These are phyloP conservation scores for Cephus spinipes DNA, from an alignment of 2,888 invertebrate genomes.

Conservation along the genomic window DNA sequence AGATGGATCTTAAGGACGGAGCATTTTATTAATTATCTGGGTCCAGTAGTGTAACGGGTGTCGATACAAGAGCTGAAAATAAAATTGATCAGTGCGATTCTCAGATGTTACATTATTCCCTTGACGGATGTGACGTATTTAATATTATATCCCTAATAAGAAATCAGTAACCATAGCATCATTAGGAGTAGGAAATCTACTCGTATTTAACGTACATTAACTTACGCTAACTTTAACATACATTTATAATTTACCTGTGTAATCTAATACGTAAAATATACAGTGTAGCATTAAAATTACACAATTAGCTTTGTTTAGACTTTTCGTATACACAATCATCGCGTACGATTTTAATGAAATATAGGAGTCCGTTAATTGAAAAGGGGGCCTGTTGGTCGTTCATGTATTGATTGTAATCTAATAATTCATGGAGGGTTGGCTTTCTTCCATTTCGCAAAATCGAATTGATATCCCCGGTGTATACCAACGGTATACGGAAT, in stretches of 20 bases:
- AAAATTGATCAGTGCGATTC: no score
- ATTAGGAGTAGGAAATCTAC: no score
- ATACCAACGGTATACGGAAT: constrained; percentile 45
- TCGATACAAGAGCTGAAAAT: no score
- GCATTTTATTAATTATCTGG: no score
- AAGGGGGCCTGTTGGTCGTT: constrained; percentile 20
- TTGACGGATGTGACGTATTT: no score
- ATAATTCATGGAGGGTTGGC: constrained; percentile 27
- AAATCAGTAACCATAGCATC: not conserved
- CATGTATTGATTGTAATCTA: constrained; percentile 29
- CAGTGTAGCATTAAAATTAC: not conserved
- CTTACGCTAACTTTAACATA: not conserved
- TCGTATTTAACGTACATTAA: not conserved
- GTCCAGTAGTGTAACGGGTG: no score
- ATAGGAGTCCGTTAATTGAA: constrained; percentile 36
- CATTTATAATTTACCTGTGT: not conserved
- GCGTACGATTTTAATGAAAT: not conserved
- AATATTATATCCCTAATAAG: not conserved
- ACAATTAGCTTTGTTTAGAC: not conserved
- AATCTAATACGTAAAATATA: not conserved
- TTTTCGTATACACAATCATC: not conserved
- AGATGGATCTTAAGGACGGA: no score
- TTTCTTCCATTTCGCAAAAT: constrained; percentile 42
- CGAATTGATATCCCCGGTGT: constrained; percentile 45
- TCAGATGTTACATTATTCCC: no score